phyloP scores from a whole-genome alignment of 2,113 vertebrate species.

The Grus americana region DNA sequence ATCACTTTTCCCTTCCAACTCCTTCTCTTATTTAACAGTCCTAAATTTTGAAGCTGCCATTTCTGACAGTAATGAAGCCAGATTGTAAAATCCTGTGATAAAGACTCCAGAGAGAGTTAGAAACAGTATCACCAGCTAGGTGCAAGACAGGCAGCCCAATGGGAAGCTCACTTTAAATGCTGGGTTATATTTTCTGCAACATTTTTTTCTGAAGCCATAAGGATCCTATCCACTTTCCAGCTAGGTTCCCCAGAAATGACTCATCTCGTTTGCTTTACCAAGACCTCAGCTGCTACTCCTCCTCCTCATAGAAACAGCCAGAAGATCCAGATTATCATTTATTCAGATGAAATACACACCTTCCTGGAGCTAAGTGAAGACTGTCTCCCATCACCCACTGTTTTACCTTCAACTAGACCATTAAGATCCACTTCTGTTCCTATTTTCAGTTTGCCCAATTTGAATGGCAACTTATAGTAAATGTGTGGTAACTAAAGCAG shows the following conservation, averaged over 20 bases:
- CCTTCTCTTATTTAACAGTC: not conserved
- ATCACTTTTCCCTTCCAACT: not conserved
- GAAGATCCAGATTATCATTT: not conserved
- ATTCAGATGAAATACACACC: not conserved
- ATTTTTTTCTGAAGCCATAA: not conserved
- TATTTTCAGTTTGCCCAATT: not conserved
- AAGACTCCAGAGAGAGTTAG: not conserved
- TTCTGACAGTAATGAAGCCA: not conserved
- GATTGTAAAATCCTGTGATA: not conserved
- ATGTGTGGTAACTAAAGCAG: not conserved
- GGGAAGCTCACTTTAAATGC: not conserved
- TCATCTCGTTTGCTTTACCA: not conserved
- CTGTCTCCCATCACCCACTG: not conserved
- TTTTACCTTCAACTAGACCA: not conserved
- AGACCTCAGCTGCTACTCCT: not conserved
- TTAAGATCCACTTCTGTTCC: not conserved
- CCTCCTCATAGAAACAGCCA: not conserved
- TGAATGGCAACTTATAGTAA: not conserved
- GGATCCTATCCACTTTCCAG: not conserved
- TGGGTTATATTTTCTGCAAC: constrained; percentile 42
- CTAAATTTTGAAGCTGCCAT: not conserved
- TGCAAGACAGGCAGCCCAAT: not conserved
- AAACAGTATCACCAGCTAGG: not conserved
- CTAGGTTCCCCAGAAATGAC: constrained; percentile 23
- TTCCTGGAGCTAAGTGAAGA: not conserved